Percentiles rank a stretch among this genome's conserved stretches.
Conservation (phyloP, 2,888 invertebrate species). For the Leucophenga maculata region DNA sequence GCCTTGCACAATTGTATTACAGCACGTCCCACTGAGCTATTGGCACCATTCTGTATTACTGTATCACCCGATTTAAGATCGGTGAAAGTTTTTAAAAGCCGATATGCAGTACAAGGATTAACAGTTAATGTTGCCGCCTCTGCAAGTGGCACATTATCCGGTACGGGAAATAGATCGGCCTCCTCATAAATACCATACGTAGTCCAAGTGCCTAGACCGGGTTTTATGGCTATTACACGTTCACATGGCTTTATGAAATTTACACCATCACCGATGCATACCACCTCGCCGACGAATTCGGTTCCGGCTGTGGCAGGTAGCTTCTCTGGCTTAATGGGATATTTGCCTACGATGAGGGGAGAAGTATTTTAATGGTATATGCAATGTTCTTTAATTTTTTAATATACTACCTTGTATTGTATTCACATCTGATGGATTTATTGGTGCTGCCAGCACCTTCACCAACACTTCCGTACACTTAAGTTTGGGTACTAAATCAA, state of each 20-base stretch:
- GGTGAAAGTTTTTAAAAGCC: conserved; percentile 94
- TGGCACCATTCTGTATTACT: conserved; percentile 97
- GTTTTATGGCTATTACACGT: conserved; percentile 84
- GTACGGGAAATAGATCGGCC: conserved; percentile 79
- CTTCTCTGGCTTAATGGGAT: conserved; percentile 80
- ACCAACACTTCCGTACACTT: conserved; percentile 82
- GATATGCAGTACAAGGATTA: conserved; percentile 96
- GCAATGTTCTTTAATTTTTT: neutral
- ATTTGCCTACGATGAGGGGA: conserved; percentile 73
- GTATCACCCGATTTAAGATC: conserved; percentile 82
- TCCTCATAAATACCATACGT: conserved; percentile 78
- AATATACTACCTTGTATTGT: conserved; percentile 85
- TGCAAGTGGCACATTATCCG: conserved; percentile 79
- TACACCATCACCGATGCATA: conserved; percentile 79
- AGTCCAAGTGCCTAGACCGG: conserved; percentile 91
- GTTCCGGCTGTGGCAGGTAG: conserved; percentile 95
- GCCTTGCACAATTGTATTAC: conserved; percentile 91
- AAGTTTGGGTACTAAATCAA: conserved; percentile 50
- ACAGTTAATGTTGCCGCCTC: conserved; percentile 92
- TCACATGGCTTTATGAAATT: conserved; percentile 78
- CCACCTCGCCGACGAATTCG: conserved; percentile 92
- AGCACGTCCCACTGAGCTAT: conserved; percentile 93
- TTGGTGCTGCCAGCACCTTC: conserved; percentile 90
- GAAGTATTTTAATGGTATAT: too few relatives aligned
- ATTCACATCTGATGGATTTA: conserved; percentile 98